Conservation (phyloP, 2,888 invertebrate species). For the Papilio demoleus region DNA sequence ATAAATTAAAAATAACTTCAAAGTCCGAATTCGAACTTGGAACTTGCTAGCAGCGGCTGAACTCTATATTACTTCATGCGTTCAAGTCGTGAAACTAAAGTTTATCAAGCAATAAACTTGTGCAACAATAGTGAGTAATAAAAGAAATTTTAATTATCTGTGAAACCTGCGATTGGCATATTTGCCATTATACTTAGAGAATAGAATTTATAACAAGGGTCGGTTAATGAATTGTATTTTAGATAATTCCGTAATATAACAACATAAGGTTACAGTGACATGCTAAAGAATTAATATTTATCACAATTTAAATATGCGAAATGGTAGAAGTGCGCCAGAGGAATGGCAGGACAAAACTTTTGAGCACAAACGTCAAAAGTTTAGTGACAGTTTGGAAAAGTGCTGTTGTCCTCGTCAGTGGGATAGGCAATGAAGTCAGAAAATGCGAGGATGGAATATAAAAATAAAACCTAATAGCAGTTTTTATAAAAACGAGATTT, state of each 20-base stretch:
- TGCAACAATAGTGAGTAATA: constrained; percentile 12
- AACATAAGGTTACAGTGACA: neutral
- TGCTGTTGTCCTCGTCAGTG: neutral
- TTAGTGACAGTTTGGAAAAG: no score
- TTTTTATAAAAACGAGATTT: neutral
- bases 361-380: no score
- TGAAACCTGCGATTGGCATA: neutral
- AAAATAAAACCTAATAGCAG: neutral
- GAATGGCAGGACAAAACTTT: neutral
- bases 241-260: neutral
- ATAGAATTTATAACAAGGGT: neutral
- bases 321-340: no score
- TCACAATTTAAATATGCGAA: neutral
- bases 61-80: neutral
- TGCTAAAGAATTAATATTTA: neutral
- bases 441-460: neutral
- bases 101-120: constrained; percentile 20
- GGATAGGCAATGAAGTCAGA: neutral
- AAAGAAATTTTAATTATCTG: constrained; percentile 14
- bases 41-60: no score
- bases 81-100: neutral
- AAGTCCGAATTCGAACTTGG: neutral
- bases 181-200: neutral
- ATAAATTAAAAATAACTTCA: neutral
- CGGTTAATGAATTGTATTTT: neutral